These are phyloP conservation scores for Hylaeus anthracinus DNA, from an alignment of 1,140 invertebrate species.

Conservation along the genomic window DNA sequence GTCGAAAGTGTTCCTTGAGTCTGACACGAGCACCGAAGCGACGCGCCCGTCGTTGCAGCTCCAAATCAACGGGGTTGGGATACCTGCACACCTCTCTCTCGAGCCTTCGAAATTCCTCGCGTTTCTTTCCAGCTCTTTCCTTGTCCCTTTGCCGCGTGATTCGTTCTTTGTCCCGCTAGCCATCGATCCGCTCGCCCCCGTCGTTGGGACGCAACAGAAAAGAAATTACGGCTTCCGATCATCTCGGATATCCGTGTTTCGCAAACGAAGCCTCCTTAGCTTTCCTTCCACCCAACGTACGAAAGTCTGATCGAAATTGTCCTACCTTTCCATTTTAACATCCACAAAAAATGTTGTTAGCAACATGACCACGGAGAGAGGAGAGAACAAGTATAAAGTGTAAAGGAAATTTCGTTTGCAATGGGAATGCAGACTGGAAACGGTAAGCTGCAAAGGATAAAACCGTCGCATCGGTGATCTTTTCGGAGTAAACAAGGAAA, in stretches of 20 bases:
- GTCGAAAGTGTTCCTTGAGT: constrained; percentile 16
- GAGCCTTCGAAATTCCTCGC: constrained; percentile 22
- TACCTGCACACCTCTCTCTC: constrained; percentile 24
- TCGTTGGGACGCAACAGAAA: neutral
- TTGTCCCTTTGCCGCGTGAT: constrained; percentile 8
- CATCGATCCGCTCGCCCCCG: neutral
- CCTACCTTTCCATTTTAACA: too few relatives aligned
- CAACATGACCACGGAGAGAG: too few relatives aligned
- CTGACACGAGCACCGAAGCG: neutral
- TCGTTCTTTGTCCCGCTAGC: neutral
- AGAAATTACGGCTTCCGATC: constrained; percentile 14
- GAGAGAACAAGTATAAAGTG: too few relatives aligned
- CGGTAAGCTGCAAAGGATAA: neutral
- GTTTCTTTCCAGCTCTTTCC: constrained; percentile 19
- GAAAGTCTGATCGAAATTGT: too few relatives aligned
- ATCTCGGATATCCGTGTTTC: neutral
- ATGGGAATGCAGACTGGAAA: neutral
- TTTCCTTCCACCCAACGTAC: neutral
- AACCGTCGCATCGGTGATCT: too few relatives aligned
- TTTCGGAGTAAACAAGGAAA: too few relatives aligned
- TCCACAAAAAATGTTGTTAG: too few relatives aligned
- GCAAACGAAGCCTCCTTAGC: neutral
- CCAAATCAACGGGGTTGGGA: constrained; percentile 18
- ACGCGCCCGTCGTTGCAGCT: constrained; percentile 15
- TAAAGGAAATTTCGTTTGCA: neutral